Percentiles rank a stretch among this genome's conserved stretches.
phyloP scores from a whole-genome alignment of 1,140 invertebrate genomes.

The Pseudomyrmex dendroicus region DNA sequence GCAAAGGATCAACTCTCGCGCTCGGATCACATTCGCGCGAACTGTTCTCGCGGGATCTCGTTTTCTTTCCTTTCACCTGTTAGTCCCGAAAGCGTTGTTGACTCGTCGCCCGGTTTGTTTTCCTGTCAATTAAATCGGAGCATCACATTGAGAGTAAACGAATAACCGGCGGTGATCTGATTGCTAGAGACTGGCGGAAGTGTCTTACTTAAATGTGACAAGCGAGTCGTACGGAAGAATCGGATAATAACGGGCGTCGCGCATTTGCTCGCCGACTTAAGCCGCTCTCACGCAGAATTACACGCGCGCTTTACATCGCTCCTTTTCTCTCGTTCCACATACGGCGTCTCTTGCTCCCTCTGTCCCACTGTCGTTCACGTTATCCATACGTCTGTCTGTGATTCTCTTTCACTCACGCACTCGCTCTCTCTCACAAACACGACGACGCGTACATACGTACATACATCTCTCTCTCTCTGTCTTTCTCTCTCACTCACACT shows the following conservation, averaged over 20 bases:
- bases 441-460: no score
- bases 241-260: constrained; percentile 56
- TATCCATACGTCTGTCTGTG: no score
- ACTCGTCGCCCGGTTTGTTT: neutral
- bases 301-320: constrained; percentile 6
- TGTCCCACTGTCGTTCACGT: constrained; percentile 4
- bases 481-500: constrained; percentile 51
- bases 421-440: constrained; percentile 57
- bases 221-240: constrained; percentile 47
- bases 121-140: neutral
- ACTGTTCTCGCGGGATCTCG: neutral
- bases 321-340: constrained; percentile 3
- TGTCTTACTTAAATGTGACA: constrained; percentile 37
- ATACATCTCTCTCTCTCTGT: constrained; percentile 20
- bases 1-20: neutral
- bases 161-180: neutral
- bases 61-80: no score
- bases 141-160: neutral
- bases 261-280: constrained; percentile 23
- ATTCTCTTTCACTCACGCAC: neutral
- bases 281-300: constrained; percentile 4
- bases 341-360: constrained; percentile 6
- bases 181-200: constrained; percentile 13
- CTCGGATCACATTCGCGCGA: neutral
- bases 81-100: no score